Conservation (phyloP, 2,113 vertebrate species). For the Coryphaenoides rupestris region DNA sequence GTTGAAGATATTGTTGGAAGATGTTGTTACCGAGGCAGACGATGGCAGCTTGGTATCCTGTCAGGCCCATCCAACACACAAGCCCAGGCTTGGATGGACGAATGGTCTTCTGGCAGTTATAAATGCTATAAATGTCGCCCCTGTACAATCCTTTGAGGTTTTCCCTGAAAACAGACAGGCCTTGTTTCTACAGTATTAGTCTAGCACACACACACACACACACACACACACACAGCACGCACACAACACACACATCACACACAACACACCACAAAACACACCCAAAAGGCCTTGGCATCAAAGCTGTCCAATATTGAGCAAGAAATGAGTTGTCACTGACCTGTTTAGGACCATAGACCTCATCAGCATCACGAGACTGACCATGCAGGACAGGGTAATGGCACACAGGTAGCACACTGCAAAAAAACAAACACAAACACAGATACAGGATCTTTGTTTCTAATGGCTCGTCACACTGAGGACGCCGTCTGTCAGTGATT, state of each 20-base stretch:
- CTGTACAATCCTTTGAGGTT: slow-evolving; percentile 79
- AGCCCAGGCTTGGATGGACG: slow-evolving; percentile 69
- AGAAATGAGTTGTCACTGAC: slow-evolving; percentile 48
- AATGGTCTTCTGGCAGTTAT: slow-evolving; percentile 61
- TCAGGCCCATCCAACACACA: slow-evolving; percentile 85
- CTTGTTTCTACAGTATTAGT: background rate
- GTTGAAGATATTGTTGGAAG: no score
- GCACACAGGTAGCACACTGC: slow-evolving; percentile 86
- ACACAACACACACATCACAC: no score
- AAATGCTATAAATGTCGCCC: slow-evolving; percentile 72
- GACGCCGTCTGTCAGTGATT: no score
- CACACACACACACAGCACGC: no score
- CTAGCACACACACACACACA: background rate
- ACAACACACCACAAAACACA: no score
- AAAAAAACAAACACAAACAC: background rate
- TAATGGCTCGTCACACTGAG: no score
- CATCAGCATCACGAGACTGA: slow-evolving; percentile 79
- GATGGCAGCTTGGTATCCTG: slow-evolving; percentile 79
- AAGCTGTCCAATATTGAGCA: background rate
- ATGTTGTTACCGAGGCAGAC: slow-evolving; percentile 85
- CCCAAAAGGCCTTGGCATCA: background rate
- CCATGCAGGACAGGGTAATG: slow-evolving; percentile 74
- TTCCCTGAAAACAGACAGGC: slow-evolving; percentile 53
- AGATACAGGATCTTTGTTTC: background rate
- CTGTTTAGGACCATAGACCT: slow-evolving; percentile 81